Percentiles rank a stretch among this genome's conserved stretches.
Conservation (phyloP, 1,140 invertebrate genomes). For the Lithobius niger region DNA sequence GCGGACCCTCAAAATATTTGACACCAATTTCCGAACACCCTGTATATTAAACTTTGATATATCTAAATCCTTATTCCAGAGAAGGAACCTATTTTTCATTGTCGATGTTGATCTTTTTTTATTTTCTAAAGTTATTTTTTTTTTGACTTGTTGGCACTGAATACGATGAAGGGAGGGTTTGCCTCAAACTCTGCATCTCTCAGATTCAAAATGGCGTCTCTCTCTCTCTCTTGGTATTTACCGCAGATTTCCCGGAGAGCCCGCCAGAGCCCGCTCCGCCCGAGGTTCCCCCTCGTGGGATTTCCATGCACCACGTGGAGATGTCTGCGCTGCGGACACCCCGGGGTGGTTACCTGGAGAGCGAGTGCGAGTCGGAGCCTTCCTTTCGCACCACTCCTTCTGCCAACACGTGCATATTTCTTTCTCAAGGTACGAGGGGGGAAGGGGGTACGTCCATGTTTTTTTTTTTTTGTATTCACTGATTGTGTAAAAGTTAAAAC, state of each 20-base stretch:
- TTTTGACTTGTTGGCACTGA: too few species aligned
- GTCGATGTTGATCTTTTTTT: not conserved
- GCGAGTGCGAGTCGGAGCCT: constrained; percentile 10
- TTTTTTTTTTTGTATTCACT: constrained; percentile 11
- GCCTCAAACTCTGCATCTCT: too few species aligned
- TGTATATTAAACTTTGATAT: too few species aligned
- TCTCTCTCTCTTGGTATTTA: constrained; percentile 10
- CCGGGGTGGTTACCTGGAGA: constrained; percentile 5
- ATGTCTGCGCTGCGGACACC: constrained; percentile 7
- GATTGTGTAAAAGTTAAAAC: too few species aligned
- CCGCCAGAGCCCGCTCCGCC: constrained; percentile 57
- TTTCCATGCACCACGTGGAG: constrained; percentile 42
- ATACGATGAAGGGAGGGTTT: too few species aligned
- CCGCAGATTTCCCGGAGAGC: constrained; percentile 33
- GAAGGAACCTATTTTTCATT: too few species aligned
- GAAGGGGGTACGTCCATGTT: constrained; percentile 22
- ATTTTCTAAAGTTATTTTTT: not conserved
- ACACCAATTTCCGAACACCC: too few species aligned
- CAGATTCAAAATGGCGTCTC: too few species aligned
- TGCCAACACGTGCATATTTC: constrained; percentile 16
- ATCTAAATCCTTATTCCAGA: too few species aligned
- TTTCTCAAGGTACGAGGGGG: constrained; percentile 19
- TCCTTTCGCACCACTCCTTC: constrained; percentile 15
- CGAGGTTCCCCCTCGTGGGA: constrained; percentile 53
- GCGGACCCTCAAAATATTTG: too few species aligned